Evolutionary conservation across 2,888 invertebrate genomes (phyloP), one percentile per base, ranked within the genome.

Genomic region (Ischnus inquisitorius): DNA sequence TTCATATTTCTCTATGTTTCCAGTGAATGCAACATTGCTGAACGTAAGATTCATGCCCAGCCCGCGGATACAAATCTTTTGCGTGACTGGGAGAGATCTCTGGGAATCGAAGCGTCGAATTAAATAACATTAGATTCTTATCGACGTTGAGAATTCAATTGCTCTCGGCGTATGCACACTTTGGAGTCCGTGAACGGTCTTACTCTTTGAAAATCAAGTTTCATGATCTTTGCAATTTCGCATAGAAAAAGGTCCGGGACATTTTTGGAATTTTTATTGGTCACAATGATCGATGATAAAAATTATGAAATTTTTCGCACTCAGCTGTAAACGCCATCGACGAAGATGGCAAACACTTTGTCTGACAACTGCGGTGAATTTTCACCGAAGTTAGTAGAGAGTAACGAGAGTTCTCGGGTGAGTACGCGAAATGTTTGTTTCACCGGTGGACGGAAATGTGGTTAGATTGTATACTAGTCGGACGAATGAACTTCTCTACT

Each of bases 341-440:
- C 39, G 22, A 51, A 19, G 14, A 6, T 28, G 19, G 48, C 34
- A 64, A 46, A 19, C 46, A 51, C 48, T 19, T 16, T 25, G 75
- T 43, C 51, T n/a, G 75, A 51, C 51, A 16, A 51, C 19, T 22
- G 64, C 48, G 51, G 46, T 14, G 19, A 5, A 39, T 64, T 75
- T 64, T 48, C 8, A 51, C 75, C 51, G 75, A 48, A 75, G 75
- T 62, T 19, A 51, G 12, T 39, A 34, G 48, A 34, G 48, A 48
- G 39, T 34, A 14, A 48, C 46, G 12, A 8, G 22, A 5, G 46
- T 48, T 39, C 14, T 22, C 39, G 65, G 43, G 60, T 16, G 5
- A 16, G 28, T 34, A 46, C 12, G 74, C 62, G 54, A 62, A 62
- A 74, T 62, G 74, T 74, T 60, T 19, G 74, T 74, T 72, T 72